Conservation (phyloP, 2,797 vertebrate species). For the Helostoma temminkii region DNA sequence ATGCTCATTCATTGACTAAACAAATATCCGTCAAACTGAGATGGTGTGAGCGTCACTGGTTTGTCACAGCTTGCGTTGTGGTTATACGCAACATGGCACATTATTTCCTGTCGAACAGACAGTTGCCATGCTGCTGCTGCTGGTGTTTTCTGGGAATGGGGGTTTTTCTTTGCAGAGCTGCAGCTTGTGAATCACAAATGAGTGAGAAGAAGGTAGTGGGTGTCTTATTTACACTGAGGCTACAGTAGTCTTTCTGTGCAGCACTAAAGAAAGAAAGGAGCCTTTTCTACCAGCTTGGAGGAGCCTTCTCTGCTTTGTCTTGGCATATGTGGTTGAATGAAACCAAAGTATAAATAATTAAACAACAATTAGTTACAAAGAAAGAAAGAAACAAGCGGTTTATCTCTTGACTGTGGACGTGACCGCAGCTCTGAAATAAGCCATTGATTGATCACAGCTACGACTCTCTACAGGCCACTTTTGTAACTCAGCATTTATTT, state of each 20-base stretch:
- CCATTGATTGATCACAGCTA: constrained; percentile 33
- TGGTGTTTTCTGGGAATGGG: constrained; percentile 11
- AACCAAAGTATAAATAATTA: not conserved
- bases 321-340: constrained; percentile 1
- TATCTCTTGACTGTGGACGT: constrained; percentile 1
- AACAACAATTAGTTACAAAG: not conserved
- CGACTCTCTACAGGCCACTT: not conserved
- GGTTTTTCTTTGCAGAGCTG: constrained; percentile 8
- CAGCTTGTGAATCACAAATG: constrained; percentile 49
- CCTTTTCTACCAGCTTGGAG: constrained; percentile 7
- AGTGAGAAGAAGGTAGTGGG: constrained; percentile 35
- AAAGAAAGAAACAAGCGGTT: not conserved
- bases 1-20: constrained; percentile 9
- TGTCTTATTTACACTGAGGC: constrained; percentile 53
- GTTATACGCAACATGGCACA: constrained; percentile 18
- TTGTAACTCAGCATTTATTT: constrained; percentile 42
- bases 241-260: constrained; percentile 53
- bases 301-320: not conserved
- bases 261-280: constrained; percentile 9
- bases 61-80: constrained; percentile 37
- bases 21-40: not conserved
- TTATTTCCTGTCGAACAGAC: constrained; percentile 44
- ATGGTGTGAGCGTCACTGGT: constrained; percentile 12
- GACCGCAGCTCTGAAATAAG: constrained; percentile 19
- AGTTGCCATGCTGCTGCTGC: constrained; percentile 4